phyloP scores from a whole-genome alignment of 2,797 vertebrate species.

The Danio jaintianensis region DNA sequence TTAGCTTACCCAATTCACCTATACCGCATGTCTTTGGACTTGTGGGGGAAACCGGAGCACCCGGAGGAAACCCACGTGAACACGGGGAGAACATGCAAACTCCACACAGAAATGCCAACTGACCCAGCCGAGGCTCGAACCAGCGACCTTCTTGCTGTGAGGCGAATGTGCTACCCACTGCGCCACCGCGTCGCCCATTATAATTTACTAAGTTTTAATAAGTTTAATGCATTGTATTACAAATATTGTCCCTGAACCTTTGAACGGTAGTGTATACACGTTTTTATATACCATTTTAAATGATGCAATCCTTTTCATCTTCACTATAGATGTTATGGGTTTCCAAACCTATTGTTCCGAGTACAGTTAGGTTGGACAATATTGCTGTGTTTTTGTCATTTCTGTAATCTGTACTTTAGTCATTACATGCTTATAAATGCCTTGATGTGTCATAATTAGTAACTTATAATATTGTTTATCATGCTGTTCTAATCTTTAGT shows the following conservation, averaged over 20 bases:
- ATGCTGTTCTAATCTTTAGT: neutral
- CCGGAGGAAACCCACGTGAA: no score
- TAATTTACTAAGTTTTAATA: no score
- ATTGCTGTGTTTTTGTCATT: neutral
- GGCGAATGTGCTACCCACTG: no score
- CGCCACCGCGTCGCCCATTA: no score
- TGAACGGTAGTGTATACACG: neutral
- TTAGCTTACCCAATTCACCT: no score
- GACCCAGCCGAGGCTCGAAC: no score
- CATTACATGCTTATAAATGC: neutral
- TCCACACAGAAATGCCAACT: no score
- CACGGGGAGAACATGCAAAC: no score
- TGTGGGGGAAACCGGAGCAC: no score
- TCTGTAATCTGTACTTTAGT: neutral
- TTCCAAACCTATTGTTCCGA: neutral
- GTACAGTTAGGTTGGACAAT: neutral
- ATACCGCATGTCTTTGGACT: no score
- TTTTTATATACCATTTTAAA: neutral
- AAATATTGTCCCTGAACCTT: neutral
- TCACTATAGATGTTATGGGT: conserved; percentile 17
- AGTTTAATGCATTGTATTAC: neutral
- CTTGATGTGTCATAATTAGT: conserved; percentile 4
- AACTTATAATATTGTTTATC: conserved; percentile 1
- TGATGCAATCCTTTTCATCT: neutral
- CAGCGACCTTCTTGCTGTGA: no score